A percentile compares a stretch with the other conserved stretches of the same genome.
Evolutionary conservation across 2,888 invertebrate species (phyloP).

Genomic region (Tetranychus truncatus): DNA sequence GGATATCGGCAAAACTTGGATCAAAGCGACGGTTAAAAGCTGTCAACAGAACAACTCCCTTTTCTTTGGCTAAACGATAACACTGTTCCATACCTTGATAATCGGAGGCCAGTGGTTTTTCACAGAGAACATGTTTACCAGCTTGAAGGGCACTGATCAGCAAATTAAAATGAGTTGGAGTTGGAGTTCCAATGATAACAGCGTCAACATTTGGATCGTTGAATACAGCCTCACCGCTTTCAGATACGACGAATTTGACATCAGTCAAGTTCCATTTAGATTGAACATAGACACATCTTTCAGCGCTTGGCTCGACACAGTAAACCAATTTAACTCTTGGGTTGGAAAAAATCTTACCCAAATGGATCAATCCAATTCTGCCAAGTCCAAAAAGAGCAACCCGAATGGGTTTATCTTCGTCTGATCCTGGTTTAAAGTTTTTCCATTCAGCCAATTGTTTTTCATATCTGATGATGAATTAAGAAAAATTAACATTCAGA

Average conservation of each 20-base stretch:
- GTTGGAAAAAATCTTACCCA: conserved; percentile 37
- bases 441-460: background rate
- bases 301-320: conserved; percentile 40
- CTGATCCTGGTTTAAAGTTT: background rate
- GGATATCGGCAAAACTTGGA: conserved; percentile 40
- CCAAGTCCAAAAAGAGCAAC: conserved; percentile 43
- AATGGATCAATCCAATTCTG: conserved; percentile 44
- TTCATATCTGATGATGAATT: background rate
- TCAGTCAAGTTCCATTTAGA: conserved; percentile 39
- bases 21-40: conserved; percentile 51
- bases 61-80: conserved; percentile 42
- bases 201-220: conserved; percentile 39
- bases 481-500: no score
- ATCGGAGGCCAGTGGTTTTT: conserved; percentile 47
- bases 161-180: conserved; percentile 42
- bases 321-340: conserved; percentile 40
- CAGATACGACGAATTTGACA: conserved; percentile 35
- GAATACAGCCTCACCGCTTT: conserved; percentile 38
- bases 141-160: conserved; percentile 39
- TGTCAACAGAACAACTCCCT: conserved; percentile 41
- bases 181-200: conserved; percentile 43
- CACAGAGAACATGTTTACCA: conserved; percentile 48
- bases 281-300: conserved; percentile 36
- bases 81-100: conserved; percentile 40
- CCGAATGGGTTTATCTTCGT: conserved; percentile 29